These are phyloP conservation scores for Ceyx cyanopectus DNA, from an alignment of 2,113 vertebrate genomes.

Conservation along the genomic window DNA sequence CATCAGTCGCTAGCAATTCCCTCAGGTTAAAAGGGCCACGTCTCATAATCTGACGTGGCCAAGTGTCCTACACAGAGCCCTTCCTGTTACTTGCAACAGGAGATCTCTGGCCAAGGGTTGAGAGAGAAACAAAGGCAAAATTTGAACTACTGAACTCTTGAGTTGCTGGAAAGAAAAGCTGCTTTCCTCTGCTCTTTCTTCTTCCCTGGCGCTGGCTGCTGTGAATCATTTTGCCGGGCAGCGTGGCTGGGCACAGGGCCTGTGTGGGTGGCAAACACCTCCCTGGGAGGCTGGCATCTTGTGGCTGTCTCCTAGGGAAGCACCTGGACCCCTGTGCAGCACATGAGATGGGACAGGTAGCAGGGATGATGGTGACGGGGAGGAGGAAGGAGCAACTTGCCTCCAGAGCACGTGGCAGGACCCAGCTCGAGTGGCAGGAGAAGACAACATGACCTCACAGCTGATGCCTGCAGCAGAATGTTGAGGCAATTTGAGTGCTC, in stretches of 20 bases:
- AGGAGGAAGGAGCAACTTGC: accelerated
- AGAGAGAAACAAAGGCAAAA: background rate
- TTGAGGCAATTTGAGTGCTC: background rate
- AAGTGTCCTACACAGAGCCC: background rate
- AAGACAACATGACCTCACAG: background rate
- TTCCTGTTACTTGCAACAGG: background rate
- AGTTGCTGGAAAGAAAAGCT: background rate
- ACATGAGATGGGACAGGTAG: background rate
- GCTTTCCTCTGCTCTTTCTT: background rate
- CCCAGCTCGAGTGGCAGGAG: background rate
- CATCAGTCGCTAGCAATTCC: background rate
- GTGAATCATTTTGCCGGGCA: background rate
- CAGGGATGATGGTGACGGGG: background rate
- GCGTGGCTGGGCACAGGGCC: accelerated
- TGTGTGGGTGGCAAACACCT: background rate
- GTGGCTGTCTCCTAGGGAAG: background rate
- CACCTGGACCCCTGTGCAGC: background rate
- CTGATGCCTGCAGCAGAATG: background rate
- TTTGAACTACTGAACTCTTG: background rate
- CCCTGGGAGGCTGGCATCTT: background rate
- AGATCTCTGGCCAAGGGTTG: background rate
- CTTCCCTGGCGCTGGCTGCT: background rate
- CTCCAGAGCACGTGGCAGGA: background rate
- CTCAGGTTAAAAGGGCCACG: background rate
- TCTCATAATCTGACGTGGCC: background rate